Conservation (phyloP, 2,113 vertebrate genomes). For the Jacana jacana region DNA sequence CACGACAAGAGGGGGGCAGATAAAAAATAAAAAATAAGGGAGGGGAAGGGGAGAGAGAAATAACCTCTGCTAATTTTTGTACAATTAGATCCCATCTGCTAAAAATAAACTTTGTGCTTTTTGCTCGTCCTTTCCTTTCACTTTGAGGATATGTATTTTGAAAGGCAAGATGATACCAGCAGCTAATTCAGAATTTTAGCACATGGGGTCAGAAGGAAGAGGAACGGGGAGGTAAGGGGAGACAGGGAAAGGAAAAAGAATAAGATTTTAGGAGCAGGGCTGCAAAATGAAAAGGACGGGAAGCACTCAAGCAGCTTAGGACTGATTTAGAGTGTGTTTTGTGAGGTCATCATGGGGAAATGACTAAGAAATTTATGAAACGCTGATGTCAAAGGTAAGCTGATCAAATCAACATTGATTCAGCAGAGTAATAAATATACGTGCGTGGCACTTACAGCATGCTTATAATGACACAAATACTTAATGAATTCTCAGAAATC, state of each 20-base stretch:
- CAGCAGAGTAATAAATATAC: not conserved
- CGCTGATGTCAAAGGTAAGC: slow-evolving; percentile 11
- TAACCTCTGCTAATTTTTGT: slow-evolving; percentile 29
- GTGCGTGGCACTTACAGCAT: not conserved
- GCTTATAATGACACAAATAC: not conserved
- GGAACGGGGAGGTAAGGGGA: not conserved
- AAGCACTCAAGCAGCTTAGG: not conserved
- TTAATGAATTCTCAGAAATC: slow-evolving; percentile 41
- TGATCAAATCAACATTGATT: slow-evolving; percentile 29
- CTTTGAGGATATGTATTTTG: not conserved
- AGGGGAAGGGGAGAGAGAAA: not conserved
- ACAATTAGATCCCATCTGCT: slow-evolving; percentile 52
- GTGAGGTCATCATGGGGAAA: slow-evolving; percentile 26
- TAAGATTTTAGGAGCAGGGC: not conserved
- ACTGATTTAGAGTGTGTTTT: not conserved
- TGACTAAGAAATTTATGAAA: slow-evolving; percentile 40
- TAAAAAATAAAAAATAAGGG: not conserved
- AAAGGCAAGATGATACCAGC: not conserved
- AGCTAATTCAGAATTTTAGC: not conserved
- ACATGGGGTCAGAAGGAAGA: not conserved
- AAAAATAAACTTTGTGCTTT: slow-evolving; percentile 41
- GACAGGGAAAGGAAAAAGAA: not conserved
- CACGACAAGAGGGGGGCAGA: too few species aligned
- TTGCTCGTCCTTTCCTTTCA: not conserved
- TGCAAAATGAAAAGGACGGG: not conserved